Evolutionary conservation across 2,888 invertebrate species (phyloP), one percentile per base, ranked within the genome.

Genomic region (Mylabris sibirica): DNA sequence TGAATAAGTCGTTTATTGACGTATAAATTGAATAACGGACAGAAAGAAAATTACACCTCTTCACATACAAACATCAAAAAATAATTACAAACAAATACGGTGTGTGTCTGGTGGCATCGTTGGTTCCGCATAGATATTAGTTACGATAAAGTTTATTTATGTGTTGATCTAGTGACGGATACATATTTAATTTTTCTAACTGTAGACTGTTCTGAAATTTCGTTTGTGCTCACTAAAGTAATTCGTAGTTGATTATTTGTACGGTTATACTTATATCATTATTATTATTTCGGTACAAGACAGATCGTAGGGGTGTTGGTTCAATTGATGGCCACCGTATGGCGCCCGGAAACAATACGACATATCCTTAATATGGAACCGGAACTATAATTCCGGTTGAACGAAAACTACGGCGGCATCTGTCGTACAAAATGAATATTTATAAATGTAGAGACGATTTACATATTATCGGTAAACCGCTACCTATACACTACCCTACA

Each of bases 371-470:
- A 38, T 77, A 49, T 49, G 30, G 30, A 49, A 83, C 84, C 84
- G 85, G 85, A 84, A 85, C 84, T 82, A 81, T 82, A 81, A 83
- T 84, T 84, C 84, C 84, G 84, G 84, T 81, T 77, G 76, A 74
- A 75, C 79, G 77, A 75, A 75, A 76, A 77, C 77, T 74, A 76
- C 75, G 77, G 80, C 79, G 81, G 78, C 81, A 82, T 82, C 81
- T 82, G 81, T 80, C 80, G 80, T 77, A 72, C 71, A 68, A 74
- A 79, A 82, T 82, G 81, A 81, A 82, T 82, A 82, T 82, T 82
- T 81, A 82, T 82, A 81, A 80, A 78, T 74, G 71, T 38, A 26
- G 59, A 44, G 69, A 74, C 77, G 79, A 82, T 82, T 82, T 81
- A 77, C 81, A 82, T 82, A 80, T 82, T 82, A 82, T 82, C 81